These are phyloP conservation scores for Agraylea sexmaculata DNA, from an alignment of 1,140 invertebrate species.

Conservation along the genomic window DNA sequence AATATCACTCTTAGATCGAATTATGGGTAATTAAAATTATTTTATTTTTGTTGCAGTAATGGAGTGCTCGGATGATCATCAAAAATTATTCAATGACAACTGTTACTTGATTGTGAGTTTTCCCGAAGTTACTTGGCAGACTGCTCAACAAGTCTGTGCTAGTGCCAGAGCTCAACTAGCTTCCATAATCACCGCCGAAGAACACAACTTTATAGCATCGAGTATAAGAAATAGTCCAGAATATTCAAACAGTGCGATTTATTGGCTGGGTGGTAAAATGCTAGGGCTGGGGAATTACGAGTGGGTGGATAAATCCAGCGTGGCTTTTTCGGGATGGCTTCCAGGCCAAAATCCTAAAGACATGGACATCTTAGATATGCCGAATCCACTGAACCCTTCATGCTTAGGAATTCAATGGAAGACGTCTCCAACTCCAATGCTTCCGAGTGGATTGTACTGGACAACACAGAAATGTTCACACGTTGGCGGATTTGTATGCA, in stretches of 20 bases:
- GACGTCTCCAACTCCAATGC: slow-evolving; percentile 41
- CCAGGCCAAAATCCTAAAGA: slow-evolving; percentile 32
- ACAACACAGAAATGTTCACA: slow-evolving; percentile 41
- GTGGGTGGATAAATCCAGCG: slow-evolving; percentile 48
- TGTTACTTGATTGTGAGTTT: slow-evolving; percentile 63
- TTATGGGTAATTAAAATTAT: neutral
- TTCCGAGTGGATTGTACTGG: slow-evolving; percentile 54
- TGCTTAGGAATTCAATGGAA: slow-evolving; percentile 52
- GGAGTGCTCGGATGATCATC: slow-evolving; percentile 52
- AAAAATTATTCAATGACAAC: slow-evolving; percentile 49
- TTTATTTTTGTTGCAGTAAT: slow-evolving; percentile 29
- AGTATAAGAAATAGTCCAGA: slow-evolving; percentile 52
- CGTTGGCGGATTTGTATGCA: slow-evolving; percentile 55
- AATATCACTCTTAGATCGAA: neutral
- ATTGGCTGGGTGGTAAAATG: slow-evolving; percentile 49
- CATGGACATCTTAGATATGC: slow-evolving; percentile 28
- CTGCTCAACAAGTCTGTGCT: slow-evolving; percentile 55
- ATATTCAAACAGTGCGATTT: slow-evolving; percentile 52
- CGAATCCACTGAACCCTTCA: slow-evolving; percentile 25
- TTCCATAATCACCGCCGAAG: slow-evolving; percentile 47
- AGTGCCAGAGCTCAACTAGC: slow-evolving; percentile 49
- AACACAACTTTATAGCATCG: slow-evolving; percentile 50
- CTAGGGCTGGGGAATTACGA: slow-evolving; percentile 31
- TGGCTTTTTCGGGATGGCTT: slow-evolving; percentile 47
- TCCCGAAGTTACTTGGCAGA: slow-evolving; percentile 59